Base-by-base conservation (phyloP, 92 coral and sea anemone genomes). In the Meandrina meandrites region DNA sequence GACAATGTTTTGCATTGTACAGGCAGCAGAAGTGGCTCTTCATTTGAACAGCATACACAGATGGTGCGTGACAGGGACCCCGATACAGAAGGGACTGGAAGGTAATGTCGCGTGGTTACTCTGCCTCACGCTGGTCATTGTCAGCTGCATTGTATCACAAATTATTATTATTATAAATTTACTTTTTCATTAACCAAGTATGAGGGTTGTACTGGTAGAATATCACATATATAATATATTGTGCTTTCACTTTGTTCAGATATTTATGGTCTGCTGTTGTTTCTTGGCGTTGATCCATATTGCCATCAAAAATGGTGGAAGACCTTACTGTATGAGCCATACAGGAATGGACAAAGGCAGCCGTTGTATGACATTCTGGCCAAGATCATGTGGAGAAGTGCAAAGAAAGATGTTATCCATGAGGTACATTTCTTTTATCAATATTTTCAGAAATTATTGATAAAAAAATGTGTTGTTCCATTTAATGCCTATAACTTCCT, bases 41-140 rank as follows among this genome's bases (percentile, higher is more conserved):
- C 87, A 89, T 27, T 79, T 97, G 76, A 88, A 84, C 54, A 87
- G 97, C 72, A 93, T 93, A 18, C 94, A 97, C 86, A 85, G 96
- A 17, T 97, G 99, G 99, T 97, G 99, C 87, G 97, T 97, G 76
- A 97, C 99, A 75, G 99, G 98, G 21, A 97, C 99, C 54, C 99
- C 99, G 24, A 95, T 97, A 81, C 99, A 97, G 78, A 92, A 87
- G 71, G 97, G 94, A 86, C 89, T 97, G 24, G 96, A 95, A 87
- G 99, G 99, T 97, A 21, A 75, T 78, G 62, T 14, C 14, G 42
- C 19, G 7, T 64, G 30, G 11, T 18, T 24, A 30, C 45, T 30
- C n/a, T n/a, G n/a, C n/a, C n/a, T 56, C 8, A 17, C 22, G 1
- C 62, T 4, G 53, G 14, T 48, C 14, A 13, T 48, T 48, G 53